These are phyloP conservation scores for Cyclura pinguis DNA, from an alignment of 2,797 vertebrate species.

Conservation along the genomic window DNA sequence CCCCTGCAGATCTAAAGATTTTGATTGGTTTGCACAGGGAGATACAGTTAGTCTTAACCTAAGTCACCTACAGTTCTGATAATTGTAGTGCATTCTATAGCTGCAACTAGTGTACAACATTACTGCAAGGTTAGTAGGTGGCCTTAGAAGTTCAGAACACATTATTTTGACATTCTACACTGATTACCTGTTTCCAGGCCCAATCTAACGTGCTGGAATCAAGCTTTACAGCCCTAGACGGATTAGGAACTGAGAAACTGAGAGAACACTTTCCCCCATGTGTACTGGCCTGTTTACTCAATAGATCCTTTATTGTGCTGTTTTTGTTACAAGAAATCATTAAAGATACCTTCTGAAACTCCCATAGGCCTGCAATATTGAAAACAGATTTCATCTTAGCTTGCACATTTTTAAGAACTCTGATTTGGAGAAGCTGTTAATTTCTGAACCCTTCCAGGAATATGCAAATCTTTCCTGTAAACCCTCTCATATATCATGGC, in stretches of 20 bases:
- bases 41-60: too few species aligned
- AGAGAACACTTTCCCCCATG: neutral
- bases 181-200: neutral
- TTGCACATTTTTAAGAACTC: neutral
- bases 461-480: conserved; percentile 43
- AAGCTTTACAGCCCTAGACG: neutral
- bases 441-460: conserved; percentile 43
- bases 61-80: neutral
- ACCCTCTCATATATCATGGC: conserved; percentile 45
- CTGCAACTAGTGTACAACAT: neutral
- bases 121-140: neutral
- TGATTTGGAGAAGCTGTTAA: conserved; percentile 14
- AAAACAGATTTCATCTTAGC: neutral
- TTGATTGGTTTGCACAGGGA: too few species aligned
- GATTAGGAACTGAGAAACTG: neutral
- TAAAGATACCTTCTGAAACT: neutral
- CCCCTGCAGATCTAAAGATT: too few species aligned
- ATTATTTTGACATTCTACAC: neutral
- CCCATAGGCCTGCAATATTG: neutral
- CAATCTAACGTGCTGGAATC: neutral
- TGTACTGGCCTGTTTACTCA: neutral
- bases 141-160: neutral
- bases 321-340: neutral
- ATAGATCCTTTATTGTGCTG: too few species aligned
- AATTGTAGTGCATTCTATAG: neutral